Evolutionary conservation across 2,888 invertebrate genomes (phyloP), one percentile per base, ranked within the genome.

Genomic region (Dexiosoma caninum): DNA sequence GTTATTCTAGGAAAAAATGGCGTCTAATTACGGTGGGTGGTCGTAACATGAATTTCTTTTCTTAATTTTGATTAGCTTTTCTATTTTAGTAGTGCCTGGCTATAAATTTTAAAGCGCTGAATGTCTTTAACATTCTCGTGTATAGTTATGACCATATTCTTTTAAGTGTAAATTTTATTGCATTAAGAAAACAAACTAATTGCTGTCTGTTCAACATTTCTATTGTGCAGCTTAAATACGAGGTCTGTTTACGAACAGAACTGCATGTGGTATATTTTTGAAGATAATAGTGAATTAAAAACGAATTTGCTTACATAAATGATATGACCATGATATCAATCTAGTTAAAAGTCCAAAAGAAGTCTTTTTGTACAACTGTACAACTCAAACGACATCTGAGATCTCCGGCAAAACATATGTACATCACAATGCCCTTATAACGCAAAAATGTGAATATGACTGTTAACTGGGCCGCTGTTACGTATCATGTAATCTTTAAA

Each of bases 11-110:
- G 77, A 81, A 81, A 81, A 77, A 81, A 81, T 81, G 81, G 81
- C 81, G 81, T 81, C 77, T 77, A 72, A 72, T 81, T 77, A 32
- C 40, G 30, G 77, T 81, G 81, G 81, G 81, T 81, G 81, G 81
- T 81, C 81, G 69, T 72, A 71, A 42, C 59, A 42, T 78, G 62
- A 46, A 46, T 59, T 62, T 30, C 55, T 64, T 46, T n/a, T 19
- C 35, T 51, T 55, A 12, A 10, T 0, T 71, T 60, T 14, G 16
- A 37, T 44, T 16, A 32, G 5, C 9, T 40, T 19, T 27, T 0
- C n/a, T 2, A 40, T 37, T 42, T 30, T 32, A 21, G 10, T 23
- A n/a, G 8, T 42, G 37, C n/a, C 30, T 40, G 49, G 59, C 30
- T 40, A 40, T 27, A 27, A 71, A 40, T 30, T 51, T 40, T 32